Conservation (phyloP, 2,888 invertebrate genomes). For the Ptychoptera albimana region DNA sequence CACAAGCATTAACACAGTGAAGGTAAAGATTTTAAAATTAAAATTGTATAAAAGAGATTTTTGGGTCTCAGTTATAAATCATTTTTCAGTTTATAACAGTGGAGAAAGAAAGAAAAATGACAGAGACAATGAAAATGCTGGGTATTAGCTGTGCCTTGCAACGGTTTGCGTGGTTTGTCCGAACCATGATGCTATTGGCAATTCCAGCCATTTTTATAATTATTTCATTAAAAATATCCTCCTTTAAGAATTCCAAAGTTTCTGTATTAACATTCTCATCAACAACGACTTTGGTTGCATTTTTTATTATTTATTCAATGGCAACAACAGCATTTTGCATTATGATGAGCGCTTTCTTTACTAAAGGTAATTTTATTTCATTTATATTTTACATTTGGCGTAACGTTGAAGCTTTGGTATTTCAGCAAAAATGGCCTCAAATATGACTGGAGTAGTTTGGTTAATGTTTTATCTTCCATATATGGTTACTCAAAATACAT, state of each 20-base stretch:
- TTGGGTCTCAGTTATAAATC: not conserved
- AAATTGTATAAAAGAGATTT: not conserved
- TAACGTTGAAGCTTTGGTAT: no score
- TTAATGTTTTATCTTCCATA: slow-evolving; percentile 60
- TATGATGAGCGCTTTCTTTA: slow-evolving; percentile 63
- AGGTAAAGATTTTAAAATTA: slow-evolving; percentile 26
- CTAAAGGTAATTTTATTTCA: no score
- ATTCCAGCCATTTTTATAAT: slow-evolving; percentile 41
- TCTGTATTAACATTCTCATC: slow-evolving; percentile 55
- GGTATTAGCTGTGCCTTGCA: slow-evolving; percentile 70
- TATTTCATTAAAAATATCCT: slow-evolving; percentile 41
- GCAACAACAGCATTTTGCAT: slow-evolving; percentile 63
- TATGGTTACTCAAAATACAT: slow-evolving; percentile 46
- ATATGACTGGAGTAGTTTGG: slow-evolving; percentile 60
- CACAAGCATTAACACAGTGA: slow-evolving; percentile 59
- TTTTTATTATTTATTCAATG: slow-evolving; percentile 51
- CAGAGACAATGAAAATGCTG: slow-evolving; percentile 90
- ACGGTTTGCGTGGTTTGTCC: slow-evolving; percentile 75
- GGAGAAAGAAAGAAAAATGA: slow-evolving; percentile 43
- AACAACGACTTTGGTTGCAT: slow-evolving; percentile 49
- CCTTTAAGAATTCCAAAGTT: slow-evolving; percentile 32
- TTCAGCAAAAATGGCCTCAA: slow-evolving; percentile 58
- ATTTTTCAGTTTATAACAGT: slow-evolving; percentile 29
- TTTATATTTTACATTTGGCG: no score
- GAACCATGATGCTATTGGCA: slow-evolving; percentile 51